These are phyloP conservation scores for Australoheros facetus DNA, from an alignment of 2,797 vertebrate genomes.

Conservation along the genomic window DNA sequence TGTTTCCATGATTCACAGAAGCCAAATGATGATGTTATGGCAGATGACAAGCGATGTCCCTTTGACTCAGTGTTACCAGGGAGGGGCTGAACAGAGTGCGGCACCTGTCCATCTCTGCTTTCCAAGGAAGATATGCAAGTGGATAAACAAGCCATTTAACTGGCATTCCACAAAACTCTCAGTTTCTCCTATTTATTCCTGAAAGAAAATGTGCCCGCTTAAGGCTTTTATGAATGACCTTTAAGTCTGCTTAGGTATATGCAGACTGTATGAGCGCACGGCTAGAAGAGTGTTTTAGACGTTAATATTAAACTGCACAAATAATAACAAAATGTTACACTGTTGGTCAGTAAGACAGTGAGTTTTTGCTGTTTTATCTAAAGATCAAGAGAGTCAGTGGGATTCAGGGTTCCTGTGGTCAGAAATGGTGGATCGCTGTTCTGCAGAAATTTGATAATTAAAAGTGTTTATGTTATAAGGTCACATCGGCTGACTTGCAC, in stretches of 20 bases:
- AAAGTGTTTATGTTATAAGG: slow-evolving; percentile 27
- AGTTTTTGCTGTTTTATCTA: not conserved
- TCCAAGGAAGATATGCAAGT: not conserved
- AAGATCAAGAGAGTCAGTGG: not conserved
- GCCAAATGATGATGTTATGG: slow-evolving; percentile 30
- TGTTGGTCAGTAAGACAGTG: not conserved
- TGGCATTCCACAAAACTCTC: not conserved
- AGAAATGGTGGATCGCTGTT: not conserved
- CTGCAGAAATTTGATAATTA: slow-evolving; percentile 5
- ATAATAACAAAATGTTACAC: slow-evolving; percentile 1
- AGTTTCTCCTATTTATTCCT: not conserved
- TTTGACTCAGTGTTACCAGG: slow-evolving; percentile 29
- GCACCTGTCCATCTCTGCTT: slow-evolving; percentile 45
- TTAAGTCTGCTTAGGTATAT: not conserved
- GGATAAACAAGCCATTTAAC: slow-evolving; percentile 3
- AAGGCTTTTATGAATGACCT: not conserved
- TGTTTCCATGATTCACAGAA: slow-evolving; percentile 29
- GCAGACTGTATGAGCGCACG: not conserved
- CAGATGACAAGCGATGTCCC: slow-evolving; percentile 33
- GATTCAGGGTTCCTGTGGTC: not conserved
- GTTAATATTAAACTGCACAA: not conserved
- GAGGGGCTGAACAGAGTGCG: not conserved
- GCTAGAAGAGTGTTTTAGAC: not conserved
- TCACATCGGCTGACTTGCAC: slow-evolving; percentile 20
- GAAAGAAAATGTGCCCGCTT: not conserved